Evolutionary conservation across 2,888 invertebrate genomes (phyloP), one percentile per base, ranked within the genome.

Genomic region (Heliconius ethilla): DNA sequence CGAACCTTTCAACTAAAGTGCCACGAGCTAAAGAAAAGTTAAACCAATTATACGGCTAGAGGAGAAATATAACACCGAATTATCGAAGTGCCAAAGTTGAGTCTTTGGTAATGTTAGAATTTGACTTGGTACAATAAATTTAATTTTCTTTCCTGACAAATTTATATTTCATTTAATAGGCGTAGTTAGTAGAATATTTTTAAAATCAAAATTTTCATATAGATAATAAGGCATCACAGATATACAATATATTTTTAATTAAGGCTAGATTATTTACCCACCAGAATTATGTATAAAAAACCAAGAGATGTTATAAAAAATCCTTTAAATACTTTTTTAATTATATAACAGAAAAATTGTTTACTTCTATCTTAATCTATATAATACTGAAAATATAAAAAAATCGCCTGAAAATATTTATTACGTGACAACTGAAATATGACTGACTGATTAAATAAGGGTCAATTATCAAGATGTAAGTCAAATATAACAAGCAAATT

Each of bases 1-100:
- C 72, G 83, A 87, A 86, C 89, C 91, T 91, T 89, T 92, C 87
- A 90, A 84, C 82, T 84, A 81, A 85, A 90, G 89, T 88, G 89
- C 85, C 84, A 85, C 81, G 84, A 85, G 85, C 83, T 82, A 86
- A 84, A 81, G 86, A 84, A 86, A 88, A 88, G 87, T 86, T 89
- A 90, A 91, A 88, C 83, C 85, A 90, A 91, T 92, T 90, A 90
- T 84, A 84, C 79, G 78, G 74, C 81, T 82, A 80, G 76, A 81
- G 78, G 81, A 78, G 82, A 80, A 83, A 84, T 85, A 82, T 83
- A 82, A 83, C 81, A 82, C 81, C 80, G 78, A 81, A 84, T 83
- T 81, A 82, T 83, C 80, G 72, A 80, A 78, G 80, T 76, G 81
- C 81, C 81, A 80, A 80, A 81, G 79, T 80, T 80, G 77, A 74